These are phyloP conservation scores for Nannoperca obscura DNA, from an alignment of 2,797 vertebrate genomes.

Conservation along the genomic window DNA sequence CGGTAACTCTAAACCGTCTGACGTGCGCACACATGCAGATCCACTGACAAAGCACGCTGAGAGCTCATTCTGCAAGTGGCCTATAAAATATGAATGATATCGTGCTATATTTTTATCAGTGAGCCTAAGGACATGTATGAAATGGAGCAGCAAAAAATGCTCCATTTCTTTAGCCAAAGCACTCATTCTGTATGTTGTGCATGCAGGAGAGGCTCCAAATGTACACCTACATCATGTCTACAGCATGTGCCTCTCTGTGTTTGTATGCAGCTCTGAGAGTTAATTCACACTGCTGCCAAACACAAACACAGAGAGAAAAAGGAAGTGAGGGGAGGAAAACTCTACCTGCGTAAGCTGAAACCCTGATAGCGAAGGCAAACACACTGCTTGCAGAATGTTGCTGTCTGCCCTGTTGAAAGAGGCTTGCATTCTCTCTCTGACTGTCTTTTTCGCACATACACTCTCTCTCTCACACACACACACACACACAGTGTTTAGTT, in stretches of 20 bases:
- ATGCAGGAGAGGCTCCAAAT: constrained; percentile 12
- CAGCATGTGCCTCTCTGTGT: not conserved
- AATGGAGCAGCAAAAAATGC: constrained; percentile 74
- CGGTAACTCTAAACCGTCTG: constrained; percentile 41
- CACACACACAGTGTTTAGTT: constrained; percentile 30
- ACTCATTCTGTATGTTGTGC: constrained; percentile 28
- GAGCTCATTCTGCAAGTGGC: constrained; percentile 72
- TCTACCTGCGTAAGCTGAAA: constrained; percentile 42
- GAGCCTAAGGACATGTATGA: constrained; percentile 77
- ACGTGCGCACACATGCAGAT: not conserved
- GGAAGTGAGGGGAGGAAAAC: constrained; percentile 34
- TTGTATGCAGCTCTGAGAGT: constrained; percentile 53
- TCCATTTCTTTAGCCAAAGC: constrained; percentile 50
- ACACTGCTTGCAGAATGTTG: constrained; percentile 39
- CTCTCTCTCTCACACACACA: constrained; percentile 15
- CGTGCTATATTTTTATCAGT: constrained; percentile 77
- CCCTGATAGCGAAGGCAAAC: constrained; percentile 20
- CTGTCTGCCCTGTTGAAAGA: constrained; percentile 40
- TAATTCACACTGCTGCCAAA: constrained; percentile 56
- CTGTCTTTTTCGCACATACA: constrained; percentile 32
- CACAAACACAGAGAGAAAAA: constrained; percentile 24
- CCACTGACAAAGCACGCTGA: constrained; percentile 40
- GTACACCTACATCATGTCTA: constrained; percentile 16
- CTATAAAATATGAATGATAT: constrained; percentile 82
- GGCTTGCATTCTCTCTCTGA: constrained; percentile 19